Evolutionary conservation across 2,797 vertebrate species (phyloP).

Genomic region (Poeciliopsis turneri): DNA sequence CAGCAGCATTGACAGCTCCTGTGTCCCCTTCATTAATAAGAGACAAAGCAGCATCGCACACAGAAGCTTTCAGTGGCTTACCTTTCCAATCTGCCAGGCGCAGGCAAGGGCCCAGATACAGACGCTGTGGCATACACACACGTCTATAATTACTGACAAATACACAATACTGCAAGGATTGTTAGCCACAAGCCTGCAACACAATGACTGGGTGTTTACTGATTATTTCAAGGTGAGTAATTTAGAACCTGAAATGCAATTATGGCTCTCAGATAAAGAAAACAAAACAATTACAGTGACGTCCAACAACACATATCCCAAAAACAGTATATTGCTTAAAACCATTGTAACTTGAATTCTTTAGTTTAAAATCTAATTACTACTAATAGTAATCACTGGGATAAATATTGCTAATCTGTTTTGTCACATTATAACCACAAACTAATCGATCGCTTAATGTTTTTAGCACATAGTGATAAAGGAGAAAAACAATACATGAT

Average conservation of each 20-base stretch:
- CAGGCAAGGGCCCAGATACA: slow-evolving; percentile 27
- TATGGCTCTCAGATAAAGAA: not conserved
- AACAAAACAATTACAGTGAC: not conserved
- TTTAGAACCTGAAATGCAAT: not conserved
- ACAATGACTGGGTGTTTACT: not conserved
- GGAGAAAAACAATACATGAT: not conserved
- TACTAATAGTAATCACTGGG: not conserved
- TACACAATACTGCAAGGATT: slow-evolving; percentile 19
- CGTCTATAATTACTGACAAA: slow-evolving; percentile 40
- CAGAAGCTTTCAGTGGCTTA: slow-evolving; percentile 64
- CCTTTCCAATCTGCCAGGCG: slow-evolving; percentile 62
- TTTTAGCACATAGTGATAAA: not conserved
- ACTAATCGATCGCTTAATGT: not conserved
- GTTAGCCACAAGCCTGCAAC: not conserved
- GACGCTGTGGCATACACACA: slow-evolving; percentile 19
- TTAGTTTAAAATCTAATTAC: not conserved
- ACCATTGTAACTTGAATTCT: not conserved
- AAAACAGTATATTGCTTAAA: not conserved
- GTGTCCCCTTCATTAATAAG: slow-evolving; percentile 80
- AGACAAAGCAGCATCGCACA: slow-evolving; percentile 58
- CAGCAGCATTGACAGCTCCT: slow-evolving; percentile 81
- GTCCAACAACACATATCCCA: not conserved
- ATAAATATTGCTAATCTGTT: not conserved
- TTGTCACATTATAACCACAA: not conserved
- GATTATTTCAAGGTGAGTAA: slow-evolving; percentile 6